Evolutionary conservation across 2,888 invertebrate species (phyloP), one percentile per base, ranked within the genome.

Genomic region (Perithous albicinctus): DNA sequence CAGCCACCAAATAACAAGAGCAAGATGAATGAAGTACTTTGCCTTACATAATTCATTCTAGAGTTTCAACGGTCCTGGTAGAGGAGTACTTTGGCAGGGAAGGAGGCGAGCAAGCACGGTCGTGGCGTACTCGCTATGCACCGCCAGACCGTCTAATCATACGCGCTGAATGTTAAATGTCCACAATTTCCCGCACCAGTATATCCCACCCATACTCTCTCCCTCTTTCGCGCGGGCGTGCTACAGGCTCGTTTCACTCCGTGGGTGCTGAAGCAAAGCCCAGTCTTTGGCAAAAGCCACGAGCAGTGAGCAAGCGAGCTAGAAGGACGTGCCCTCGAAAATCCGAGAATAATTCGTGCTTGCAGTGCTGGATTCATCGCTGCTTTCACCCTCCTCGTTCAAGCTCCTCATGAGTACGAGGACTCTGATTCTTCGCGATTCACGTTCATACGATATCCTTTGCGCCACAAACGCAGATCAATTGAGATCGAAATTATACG

Each of bases 21-120:
- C 88, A 90, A 90, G 90, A 90, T 88, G 90, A 91, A 91, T 91
- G 90, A 89, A 90, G 89, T 90, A 88, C 90, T 89, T 90, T 90
- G 89, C 89, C 89, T 88, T 89, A 87, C 90, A 90, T 90, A 89
- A 91, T 91, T 91, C 88, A 90, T 89, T 87, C 87, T 86, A 83
- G 86, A 87, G 87, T 86, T 88, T 87, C 85, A 85, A 84, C 87
- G 79, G 74, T 77, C 77, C 74, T 41, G 61, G 41, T 64, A 59
- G 56, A 61, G 48, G 72, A 69, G 79, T 56, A 63, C 51, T 64
- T 61, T 78, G 66, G 67, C 43, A 46, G 70, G 67, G 64, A 51
- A 51, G 70, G 63, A 59, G 41, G 63, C 63, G 69, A 56, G 59
- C 20, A 56, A 72, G 64, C 43, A 80, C 73, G 54, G 59, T 29